Evolutionary conservation across 2,113 vertebrate genomes (phyloP), one percentile per base, ranked within the genome.

Genomic region (Siniperca chuatsi): DNA sequence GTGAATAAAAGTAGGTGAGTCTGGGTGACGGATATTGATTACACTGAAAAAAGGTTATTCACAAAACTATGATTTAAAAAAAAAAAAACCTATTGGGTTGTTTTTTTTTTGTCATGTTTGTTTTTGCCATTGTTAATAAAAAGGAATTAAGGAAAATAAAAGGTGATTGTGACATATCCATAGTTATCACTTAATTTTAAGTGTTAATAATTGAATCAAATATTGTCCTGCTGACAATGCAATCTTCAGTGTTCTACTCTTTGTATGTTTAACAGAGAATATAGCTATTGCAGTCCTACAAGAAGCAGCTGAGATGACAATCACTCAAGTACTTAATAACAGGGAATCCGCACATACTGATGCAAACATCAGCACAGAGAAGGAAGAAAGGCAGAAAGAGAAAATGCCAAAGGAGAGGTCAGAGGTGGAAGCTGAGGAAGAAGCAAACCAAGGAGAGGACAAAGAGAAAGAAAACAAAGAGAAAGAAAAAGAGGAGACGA

Each of bases 211-310:
- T 16, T 69, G 6, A 72, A 60, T 77, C 20, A 78, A 66, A 46
- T 8, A 40, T 55, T 60, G 64, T 84, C 21, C 16, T 71, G n/a
- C 16, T 67, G 1, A 61, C 13, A 40, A 33, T 48, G 9, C 61
- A 33, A 55, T 70, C 11, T 20, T 48, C 0, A 66, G 15, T 75
- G 9, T 82, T 75, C 6, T 15, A 2, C 35, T 37, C 8, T 42
- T 37, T 57, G n/a, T 67, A 2, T 80, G 2, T 82, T 81, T 67
- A 44, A 55, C 68, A 95, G 91, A 78, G 52, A 93, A 87, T 66
- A 89, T 94, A 58, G 82, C 84, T 16, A 25, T 84, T 35, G 81
- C 86, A 10, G 86, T 87, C 50, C 82, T 95, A 54, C 92, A 90
- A 69, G 84, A 91, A 79, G 80, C 75, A 2, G 68, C 76, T 33